Evolutionary conservation across 2,888 invertebrate genomes (phyloP).

Genomic region (Acanthosepion esculentum): DNA sequence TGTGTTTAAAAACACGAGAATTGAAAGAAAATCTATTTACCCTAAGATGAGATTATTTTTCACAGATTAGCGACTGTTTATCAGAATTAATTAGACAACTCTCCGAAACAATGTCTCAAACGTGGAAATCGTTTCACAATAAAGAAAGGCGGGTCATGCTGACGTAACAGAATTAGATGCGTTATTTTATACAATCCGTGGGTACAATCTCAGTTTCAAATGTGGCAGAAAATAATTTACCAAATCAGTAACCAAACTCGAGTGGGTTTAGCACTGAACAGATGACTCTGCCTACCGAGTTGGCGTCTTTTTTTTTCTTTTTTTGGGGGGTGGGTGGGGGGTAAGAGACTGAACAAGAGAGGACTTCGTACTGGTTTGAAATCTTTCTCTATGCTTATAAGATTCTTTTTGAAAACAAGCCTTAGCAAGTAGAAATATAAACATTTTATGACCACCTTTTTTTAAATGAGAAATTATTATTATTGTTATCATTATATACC

Average conservation of each 20-base stretch:
- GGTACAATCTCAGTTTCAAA: neutral
- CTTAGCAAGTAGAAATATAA: too few relatives aligned
- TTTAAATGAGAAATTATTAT: too few relatives aligned
- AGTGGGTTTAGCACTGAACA: neutral
- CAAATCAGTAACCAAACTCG: neutral
- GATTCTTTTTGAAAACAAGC: too few relatives aligned
- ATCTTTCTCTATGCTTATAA: too few relatives aligned
- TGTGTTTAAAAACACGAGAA: neutral
- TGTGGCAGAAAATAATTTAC: neutral
- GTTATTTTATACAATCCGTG: neutral
- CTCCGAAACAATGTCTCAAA: neutral
- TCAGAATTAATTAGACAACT: neutral
- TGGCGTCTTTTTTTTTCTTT: too few relatives aligned
- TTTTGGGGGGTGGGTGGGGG: rapidly evolving
- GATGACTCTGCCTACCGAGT: too few relatives aligned
- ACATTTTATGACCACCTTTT: too few relatives aligned
- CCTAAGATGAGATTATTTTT: neutral
- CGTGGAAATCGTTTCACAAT: neutral
- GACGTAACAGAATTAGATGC: neutral
- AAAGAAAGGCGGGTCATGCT: neutral
- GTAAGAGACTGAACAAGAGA: too few relatives aligned
- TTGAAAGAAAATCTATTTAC: neutral
- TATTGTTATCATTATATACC: too few relatives aligned
- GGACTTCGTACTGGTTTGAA: too few relatives aligned
- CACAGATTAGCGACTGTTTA: neutral